Conservation (phyloP, 2,888 invertebrate genomes). For the Latrodectus hesperus region DNA sequence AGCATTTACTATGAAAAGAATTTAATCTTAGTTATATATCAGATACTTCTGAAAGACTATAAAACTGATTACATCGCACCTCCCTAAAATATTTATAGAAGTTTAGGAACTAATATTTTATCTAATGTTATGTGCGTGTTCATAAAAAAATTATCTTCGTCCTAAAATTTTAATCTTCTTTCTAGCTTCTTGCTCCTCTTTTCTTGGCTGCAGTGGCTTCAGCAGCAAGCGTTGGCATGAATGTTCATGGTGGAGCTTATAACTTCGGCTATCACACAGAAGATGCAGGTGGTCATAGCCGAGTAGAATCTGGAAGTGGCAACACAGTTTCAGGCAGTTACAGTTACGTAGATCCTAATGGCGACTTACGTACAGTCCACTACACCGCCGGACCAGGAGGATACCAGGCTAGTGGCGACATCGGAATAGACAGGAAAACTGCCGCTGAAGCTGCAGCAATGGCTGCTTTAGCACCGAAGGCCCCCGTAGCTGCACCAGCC, state of each 20-base stretch:
- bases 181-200: constrained; percentile 34
- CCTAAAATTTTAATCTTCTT: neutral
- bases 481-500: constrained; percentile 6
- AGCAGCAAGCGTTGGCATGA: constrained; percentile 50
- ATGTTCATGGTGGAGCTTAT: constrained; percentile 38
- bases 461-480: constrained; percentile 58
- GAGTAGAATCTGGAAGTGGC: constrained; percentile 37
- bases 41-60: no score
- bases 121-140: no score
- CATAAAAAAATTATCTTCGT: no score
- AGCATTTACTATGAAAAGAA: no score
- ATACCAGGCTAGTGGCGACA: constrained; percentile 65
- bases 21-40: no score
- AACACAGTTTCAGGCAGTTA: constrained; percentile 49
- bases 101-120: no score
- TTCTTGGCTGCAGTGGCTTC: constrained; percentile 36
- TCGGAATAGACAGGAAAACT: constrained; percentile 68
- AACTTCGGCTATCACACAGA: constrained; percentile 54
- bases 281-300: constrained; percentile 42
- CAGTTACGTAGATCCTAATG: constrained; percentile 65
- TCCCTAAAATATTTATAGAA: no score
- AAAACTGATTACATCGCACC: no score
- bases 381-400: constrained; percentile 64
- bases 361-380: constrained; percentile 51
- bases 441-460: constrained; percentile 65